These are phyloP conservation scores for Origma solitaria DNA, from an alignment of 2,113 vertebrate species.

Conservation along the genomic window DNA sequence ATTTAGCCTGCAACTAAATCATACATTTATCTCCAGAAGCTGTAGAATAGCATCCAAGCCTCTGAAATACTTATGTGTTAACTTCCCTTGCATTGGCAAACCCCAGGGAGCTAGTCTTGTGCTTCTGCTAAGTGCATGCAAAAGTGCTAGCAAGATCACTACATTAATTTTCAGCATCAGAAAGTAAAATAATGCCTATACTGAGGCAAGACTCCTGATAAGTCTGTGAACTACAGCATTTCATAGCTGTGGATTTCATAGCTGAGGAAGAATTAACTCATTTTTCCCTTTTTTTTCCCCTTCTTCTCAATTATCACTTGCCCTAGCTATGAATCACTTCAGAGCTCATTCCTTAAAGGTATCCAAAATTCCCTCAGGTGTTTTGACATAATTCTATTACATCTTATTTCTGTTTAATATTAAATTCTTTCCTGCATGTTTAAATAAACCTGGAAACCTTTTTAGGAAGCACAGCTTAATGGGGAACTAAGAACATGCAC, in stretches of 20 bases:
- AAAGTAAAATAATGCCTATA: conserved; percentile 14
- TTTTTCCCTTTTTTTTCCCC: neutral
- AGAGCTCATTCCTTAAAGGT: conserved; percentile 65
- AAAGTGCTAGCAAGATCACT: conserved; percentile 14
- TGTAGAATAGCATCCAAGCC: neutral
- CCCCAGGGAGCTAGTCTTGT: neutral
- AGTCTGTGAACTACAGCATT: neutral
- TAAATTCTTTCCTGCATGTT: conserved; percentile 60
- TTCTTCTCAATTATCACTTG: conserved; percentile 57
- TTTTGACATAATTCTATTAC: conserved; percentile 69
- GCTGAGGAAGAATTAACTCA: conserved; percentile 22
- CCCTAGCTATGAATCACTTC: conserved; percentile 47
- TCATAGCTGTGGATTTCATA: neutral
- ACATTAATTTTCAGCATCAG: conserved; percentile 28
- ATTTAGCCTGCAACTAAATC: neutral
- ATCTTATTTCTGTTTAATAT: conserved; percentile 71
- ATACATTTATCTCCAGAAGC: neutral
- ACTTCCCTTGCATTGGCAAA: neutral
- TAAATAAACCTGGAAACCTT: conserved; percentile 64
- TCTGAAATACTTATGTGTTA: neutral
- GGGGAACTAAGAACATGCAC: neutral
- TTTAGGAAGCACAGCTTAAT: conserved; percentile 29
- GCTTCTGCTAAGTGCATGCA: neutral
- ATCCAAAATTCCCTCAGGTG: conserved; percentile 66
- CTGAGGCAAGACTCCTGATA: neutral